A percentile compares a stretch with the other conserved stretches of the same genome.
Conservation (phyloP, 2,888 invertebrate species). For the Parnassius glacialis region DNA sequence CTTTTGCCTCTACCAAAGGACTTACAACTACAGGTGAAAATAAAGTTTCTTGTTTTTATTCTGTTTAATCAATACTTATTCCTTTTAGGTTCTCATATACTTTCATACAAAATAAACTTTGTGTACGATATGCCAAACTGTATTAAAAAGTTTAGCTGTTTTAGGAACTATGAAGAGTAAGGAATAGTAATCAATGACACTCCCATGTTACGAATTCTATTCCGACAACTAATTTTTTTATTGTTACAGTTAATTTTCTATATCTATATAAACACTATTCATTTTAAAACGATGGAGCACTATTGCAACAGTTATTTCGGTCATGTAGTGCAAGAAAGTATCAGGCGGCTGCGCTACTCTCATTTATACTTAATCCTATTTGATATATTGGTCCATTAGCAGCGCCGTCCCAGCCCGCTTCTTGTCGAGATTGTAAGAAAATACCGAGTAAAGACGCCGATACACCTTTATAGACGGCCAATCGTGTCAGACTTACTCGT, state of each 20-base stretch:
- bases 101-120: too few relatives aligned
- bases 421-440: conserved; percentile 67
- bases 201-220: too few relatives aligned
- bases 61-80: background rate
- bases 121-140: too few relatives aligned
- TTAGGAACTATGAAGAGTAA: too few relatives aligned
- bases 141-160: too few relatives aligned
- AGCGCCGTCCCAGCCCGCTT: conserved; percentile 60
- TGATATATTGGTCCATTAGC: conserved; percentile 76
- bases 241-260: too few relatives aligned
- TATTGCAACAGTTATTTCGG: conserved; percentile 52
- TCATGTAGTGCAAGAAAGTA: conserved; percentile 65
- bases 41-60: background rate
- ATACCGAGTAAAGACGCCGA: conserved; percentile 51
- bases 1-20: conserved; percentile 24
- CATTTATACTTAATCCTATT: conserved; percentile 75
- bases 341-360: conserved; percentile 61
- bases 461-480: conserved; percentile 52
- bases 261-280: conserved; percentile 1
- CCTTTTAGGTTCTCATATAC: background rate
- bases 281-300: conserved; percentile 44
- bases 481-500: conserved; percentile 35
- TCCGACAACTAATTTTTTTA: too few relatives aligned
- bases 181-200: too few relatives aligned
- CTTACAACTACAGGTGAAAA: conserved; percentile 16